Base-by-base conservation (phyloP, 2,797 vertebrate species). In the Helarctos malayanus region DNA sequence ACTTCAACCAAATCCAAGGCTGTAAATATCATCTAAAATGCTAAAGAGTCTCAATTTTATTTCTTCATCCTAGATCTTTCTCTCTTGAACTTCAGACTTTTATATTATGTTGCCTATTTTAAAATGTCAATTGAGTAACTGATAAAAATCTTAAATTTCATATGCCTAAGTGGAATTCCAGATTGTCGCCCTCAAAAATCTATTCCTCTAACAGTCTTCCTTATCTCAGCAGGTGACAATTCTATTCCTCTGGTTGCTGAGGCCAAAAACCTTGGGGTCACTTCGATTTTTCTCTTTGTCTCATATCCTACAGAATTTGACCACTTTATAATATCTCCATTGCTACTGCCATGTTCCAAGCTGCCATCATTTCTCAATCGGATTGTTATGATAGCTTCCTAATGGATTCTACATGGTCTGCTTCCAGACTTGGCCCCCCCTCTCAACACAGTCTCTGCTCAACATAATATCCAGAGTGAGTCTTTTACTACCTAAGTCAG, bases 81-180 rank as follows among this genome's bases (percentile, higher is more conserved):
- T 81, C 2, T 83, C 29, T 92, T 61, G 15, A 88, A 59, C 12
- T 63, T 35, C 76, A 83, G 15, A n/a, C 7, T 63, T 21, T n/a
- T 18, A 49, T 45, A 35, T 76, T 81, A 54, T 79, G n/a, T 32
- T 93, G 4, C 5, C 35, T 63, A 57, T 38, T 94, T 54, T 63
- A 54, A 59, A 93, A 57, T 56, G 8, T 56, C 25, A 65, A 10
- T 45, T 59, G 18, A 76, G 23, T 75, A 38, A 68, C 10, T 63
- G 25, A 73, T 81, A 88, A 63, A 92, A 81, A 27, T 80, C 38
- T 84, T 89, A 94, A 41, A 61, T 29, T 79, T 69, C 92, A 8
- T 69, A 29, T 68, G 15, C 3, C 4, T 21, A 56, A 76, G 21
- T 4, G 59, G 29, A 93, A 85, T 14, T 79, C 38, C 49, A 73